phyloP scores from a whole-genome alignment of 2,888 invertebrate species.

The Branchellion lobata region DNA sequence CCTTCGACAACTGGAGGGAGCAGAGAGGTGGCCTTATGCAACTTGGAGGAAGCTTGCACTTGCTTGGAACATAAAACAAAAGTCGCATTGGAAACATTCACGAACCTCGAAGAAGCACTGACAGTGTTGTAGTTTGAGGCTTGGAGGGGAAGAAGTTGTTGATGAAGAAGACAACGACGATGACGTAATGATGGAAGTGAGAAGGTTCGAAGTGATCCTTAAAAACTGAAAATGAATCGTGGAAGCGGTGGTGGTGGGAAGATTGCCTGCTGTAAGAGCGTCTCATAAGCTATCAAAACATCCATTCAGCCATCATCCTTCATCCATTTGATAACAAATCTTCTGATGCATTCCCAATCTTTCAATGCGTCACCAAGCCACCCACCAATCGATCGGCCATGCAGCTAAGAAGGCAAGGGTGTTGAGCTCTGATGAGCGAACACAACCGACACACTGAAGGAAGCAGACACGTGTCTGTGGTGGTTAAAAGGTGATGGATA shows the following conservation, averaged over 20 bases:
- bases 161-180: slow-evolving; percentile 3
- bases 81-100: no score
- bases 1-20: neutral
- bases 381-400: neutral
- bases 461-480: neutral
- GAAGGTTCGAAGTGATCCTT: neutral
- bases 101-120: neutral
- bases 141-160: neutral
- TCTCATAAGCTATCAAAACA: no score
- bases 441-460: neutral
- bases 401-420: neutral
- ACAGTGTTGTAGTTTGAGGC: neutral
- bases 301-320: no score
- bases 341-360: no score
- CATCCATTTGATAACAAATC: no score
- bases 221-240: neutral
- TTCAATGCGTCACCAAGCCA: no score
- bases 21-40: no score
- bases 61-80: no score
- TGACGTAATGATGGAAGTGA: neutral
- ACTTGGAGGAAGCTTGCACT: no score
- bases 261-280: no score
- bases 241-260: no score
- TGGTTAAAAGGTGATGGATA: no score
- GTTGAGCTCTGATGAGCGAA: neutral